These are phyloP conservation scores for Brienomyrus brachyistius DNA, from an alignment of 2,113 vertebrate genomes.

Conservation along the genomic window DNA sequence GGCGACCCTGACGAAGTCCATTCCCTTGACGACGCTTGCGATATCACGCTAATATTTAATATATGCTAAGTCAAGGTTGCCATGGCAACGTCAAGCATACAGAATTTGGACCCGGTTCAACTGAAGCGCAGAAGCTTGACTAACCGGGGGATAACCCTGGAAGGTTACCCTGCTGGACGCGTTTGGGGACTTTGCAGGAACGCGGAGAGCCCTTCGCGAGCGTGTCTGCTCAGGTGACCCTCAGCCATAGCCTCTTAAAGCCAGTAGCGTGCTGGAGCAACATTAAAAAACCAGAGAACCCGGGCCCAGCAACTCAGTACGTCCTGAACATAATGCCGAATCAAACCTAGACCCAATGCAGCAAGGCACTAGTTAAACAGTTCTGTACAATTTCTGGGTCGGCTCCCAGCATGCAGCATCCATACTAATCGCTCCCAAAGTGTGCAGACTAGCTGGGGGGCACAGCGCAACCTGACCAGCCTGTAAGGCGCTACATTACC, in stretches of 20 bases:
- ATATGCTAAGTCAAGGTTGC: constrained; percentile 67
- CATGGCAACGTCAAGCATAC: constrained; percentile 57
- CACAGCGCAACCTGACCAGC: not conserved
- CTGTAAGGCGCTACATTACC: constrained; percentile 33
- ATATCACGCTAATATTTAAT: constrained; percentile 57
- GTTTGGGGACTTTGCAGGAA: not conserved
- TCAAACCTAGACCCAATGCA: not conserved
- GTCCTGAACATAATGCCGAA: not conserved
- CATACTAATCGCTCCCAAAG: not conserved
- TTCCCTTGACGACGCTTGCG: constrained; percentile 33
- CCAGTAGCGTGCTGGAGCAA: not conserved
- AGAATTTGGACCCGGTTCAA: constrained; percentile 56
- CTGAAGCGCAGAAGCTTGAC: constrained; percentile 33
- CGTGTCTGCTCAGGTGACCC: not conserved
- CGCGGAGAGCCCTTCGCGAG: not conserved
- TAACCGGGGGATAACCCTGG: constrained; percentile 40
- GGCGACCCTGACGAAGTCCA: not conserved
- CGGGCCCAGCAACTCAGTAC: not conserved
- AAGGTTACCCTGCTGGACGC: constrained; percentile 17
- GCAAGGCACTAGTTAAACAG: not conserved
- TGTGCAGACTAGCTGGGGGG: no score
- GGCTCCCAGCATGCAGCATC: not conserved
- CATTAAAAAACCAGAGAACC: not conserved
- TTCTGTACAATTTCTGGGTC: not conserved
- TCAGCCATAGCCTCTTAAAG: not conserved